These are phyloP conservation scores for Nannobrachium achirus DNA, from an alignment of 2,113 vertebrate genomes.

Conservation along the genomic window DNA sequence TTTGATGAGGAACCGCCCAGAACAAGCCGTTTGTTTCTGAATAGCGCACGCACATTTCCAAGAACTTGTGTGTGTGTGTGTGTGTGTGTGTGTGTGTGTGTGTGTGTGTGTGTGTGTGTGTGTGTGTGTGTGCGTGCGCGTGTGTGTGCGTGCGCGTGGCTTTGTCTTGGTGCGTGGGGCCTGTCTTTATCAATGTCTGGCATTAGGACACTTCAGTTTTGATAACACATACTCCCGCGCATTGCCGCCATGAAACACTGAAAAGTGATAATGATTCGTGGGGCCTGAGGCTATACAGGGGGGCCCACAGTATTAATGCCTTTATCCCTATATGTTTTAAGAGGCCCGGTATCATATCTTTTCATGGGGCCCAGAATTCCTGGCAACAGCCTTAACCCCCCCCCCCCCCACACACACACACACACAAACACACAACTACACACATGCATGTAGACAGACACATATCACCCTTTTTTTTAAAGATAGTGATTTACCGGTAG, in stretches of 20 bases:
- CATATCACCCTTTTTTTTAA: too few species aligned
- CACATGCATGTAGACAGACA: neutral
- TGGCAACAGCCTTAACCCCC: too few species aligned
- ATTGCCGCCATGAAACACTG: too few species aligned
- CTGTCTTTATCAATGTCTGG: constrained; percentile 50
- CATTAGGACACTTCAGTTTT: constrained; percentile 35
- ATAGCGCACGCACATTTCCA: constrained; percentile 40
- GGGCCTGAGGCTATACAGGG: too few species aligned
- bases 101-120: constrained; percentile 2
- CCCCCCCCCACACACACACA: neutral
- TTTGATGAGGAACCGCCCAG: neutral
- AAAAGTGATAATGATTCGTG: too few species aligned
- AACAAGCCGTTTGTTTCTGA: constrained; percentile 38
- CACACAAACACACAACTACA: too few species aligned
- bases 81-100: constrained; percentile 4
- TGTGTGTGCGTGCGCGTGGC: constrained; percentile 3
- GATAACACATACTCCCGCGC: constrained; percentile 30
- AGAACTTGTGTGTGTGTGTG: constrained; percentile 26
- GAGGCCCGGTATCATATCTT: too few species aligned
- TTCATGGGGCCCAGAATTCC: too few species aligned
- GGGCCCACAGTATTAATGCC: too few species aligned
- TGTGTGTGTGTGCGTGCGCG: neutral
- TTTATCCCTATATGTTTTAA: too few species aligned
- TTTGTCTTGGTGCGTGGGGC: constrained; percentile 1
- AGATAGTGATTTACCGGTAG: too few species aligned